These are phyloP conservation scores for Pitta sordida DNA, from an alignment of 2,113 vertebrate species.

Conservation along the genomic window DNA sequence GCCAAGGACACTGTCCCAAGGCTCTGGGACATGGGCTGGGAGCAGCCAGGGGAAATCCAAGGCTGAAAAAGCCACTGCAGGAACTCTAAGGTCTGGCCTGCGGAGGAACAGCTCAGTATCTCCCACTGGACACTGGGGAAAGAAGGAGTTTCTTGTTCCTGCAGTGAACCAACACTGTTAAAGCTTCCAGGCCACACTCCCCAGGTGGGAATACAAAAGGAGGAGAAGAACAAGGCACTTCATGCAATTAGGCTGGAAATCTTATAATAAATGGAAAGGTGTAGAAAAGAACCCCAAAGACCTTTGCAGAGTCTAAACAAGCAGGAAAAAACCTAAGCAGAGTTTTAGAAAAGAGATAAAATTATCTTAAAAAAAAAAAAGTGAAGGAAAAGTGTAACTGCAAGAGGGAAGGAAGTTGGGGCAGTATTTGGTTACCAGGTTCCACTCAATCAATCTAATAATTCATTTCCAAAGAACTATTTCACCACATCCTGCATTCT, in stretches of 20 bases:
- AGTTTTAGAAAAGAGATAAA: not conserved
- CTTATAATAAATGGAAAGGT: not conserved
- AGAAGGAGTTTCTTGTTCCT: not conserved
- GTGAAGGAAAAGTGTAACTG: not conserved
- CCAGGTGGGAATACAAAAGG: fast-evolving
- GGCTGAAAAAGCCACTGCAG: not conserved
- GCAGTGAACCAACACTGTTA: not conserved
- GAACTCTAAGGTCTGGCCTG: not conserved
- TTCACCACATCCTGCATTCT: not conserved
- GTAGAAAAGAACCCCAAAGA: not conserved
- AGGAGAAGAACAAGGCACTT: not conserved
- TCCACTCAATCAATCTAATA: not conserved
- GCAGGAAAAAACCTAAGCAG: not conserved
- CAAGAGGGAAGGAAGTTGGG: not conserved
- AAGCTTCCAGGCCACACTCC: not conserved
- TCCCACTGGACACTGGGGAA: not conserved
- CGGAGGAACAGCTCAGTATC: not conserved
- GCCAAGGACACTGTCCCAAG: fast-evolving
- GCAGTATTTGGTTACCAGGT: not conserved
- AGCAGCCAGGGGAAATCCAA: not conserved
- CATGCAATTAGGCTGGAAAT: not conserved
- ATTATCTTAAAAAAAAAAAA: not conserved
- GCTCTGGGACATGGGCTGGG: fast-evolving
- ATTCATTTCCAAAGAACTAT: not conserved
- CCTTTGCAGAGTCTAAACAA: not conserved